phyloP scores from a whole-genome alignment of 1,140 invertebrate genomes.

The Eulimnadia texana region DNA sequence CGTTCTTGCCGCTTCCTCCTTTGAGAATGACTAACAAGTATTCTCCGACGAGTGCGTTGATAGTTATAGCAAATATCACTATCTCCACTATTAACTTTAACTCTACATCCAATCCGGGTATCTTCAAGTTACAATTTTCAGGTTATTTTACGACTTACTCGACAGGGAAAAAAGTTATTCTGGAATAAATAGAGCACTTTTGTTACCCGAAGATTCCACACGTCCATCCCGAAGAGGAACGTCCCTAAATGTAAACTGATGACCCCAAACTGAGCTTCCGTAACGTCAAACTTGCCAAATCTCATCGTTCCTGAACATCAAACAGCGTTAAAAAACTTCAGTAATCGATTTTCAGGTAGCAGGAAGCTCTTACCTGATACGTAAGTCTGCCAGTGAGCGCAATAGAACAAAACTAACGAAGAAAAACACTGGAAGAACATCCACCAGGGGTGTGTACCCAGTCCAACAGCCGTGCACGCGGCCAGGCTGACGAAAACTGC shows the following conservation, averaged over 20 bases:
- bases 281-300: conserved; percentile 94
- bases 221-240: conserved; percentile 54
- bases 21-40: conserved; percentile 38
- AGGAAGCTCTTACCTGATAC: conserved; percentile 55
- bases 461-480: conserved; percentile 75
- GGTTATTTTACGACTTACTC: too few species aligned
- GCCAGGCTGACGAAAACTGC: conserved; percentile 87
- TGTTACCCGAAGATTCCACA: neutral
- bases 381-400: conserved; percentile 98
- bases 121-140: conserved; percentile 15
- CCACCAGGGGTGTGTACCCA: conserved; percentile 80
- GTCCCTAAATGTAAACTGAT: conserved; percentile 79
- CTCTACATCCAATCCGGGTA: conserved; percentile 22
- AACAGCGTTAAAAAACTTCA: neutral
- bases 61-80: conserved; percentile 13
- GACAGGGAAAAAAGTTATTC: too few species aligned
- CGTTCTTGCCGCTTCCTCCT: conserved; percentile 81
- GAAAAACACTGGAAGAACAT: conserved; percentile 91
- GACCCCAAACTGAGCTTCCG: conserved; percentile 90
- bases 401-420: conserved; percentile 90
- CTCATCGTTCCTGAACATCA: conserved; percentile 51
- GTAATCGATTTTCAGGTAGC: neutral
- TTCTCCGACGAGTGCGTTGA: conserved; percentile 15
- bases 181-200: neutral
- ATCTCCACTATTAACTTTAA: conserved; percentile 16